Conservation (phyloP, 2,797 vertebrate genomes). For the Molossus molossus region DNA sequence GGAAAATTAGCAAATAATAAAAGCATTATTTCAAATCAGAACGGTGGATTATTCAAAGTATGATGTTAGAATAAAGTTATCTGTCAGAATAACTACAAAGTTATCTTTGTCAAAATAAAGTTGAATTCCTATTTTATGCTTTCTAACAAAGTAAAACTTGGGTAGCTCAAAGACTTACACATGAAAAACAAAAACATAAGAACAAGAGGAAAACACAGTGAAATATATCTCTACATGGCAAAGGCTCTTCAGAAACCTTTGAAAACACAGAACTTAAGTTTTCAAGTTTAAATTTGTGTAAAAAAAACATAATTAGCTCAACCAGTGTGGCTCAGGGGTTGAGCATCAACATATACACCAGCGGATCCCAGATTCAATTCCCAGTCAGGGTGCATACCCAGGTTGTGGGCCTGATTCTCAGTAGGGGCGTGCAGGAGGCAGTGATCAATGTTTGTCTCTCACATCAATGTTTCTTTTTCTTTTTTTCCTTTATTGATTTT, state of each 20-base stretch:
- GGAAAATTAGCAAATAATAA: conserved; percentile 55
- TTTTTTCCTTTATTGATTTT: too few relatives aligned
- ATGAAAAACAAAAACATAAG: conserved; percentile 41
- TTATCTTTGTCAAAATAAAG: conserved; percentile 32
- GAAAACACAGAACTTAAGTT: conserved; percentile 27
- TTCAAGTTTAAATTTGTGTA: conserved; percentile 12
- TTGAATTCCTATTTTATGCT: conserved; percentile 28
- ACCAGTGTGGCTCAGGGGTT: too few relatives aligned
- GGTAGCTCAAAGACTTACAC: background rate
- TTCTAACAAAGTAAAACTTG: conserved; percentile 49
- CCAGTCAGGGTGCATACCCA: too few relatives aligned
- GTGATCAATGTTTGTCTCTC: too few relatives aligned
- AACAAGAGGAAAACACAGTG: background rate
- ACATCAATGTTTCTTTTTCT: too few relatives aligned
- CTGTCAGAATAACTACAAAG: background rate
- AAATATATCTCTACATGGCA: background rate
- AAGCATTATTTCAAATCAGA: conserved; percentile 34
- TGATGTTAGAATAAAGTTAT: background rate
- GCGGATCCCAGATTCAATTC: too few relatives aligned
- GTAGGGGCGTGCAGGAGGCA: too few relatives aligned
- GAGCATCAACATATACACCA: too few relatives aligned
- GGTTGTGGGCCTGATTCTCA: too few relatives aligned
- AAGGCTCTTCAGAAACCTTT: conserved; percentile 44
- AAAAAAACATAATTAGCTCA: background rate
- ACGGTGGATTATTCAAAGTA: background rate